Evolutionary conservation across 2,888 invertebrate species (phyloP), one percentile per base, ranked within the genome.

Genomic region (Tetragonula carbonaria): DNA sequence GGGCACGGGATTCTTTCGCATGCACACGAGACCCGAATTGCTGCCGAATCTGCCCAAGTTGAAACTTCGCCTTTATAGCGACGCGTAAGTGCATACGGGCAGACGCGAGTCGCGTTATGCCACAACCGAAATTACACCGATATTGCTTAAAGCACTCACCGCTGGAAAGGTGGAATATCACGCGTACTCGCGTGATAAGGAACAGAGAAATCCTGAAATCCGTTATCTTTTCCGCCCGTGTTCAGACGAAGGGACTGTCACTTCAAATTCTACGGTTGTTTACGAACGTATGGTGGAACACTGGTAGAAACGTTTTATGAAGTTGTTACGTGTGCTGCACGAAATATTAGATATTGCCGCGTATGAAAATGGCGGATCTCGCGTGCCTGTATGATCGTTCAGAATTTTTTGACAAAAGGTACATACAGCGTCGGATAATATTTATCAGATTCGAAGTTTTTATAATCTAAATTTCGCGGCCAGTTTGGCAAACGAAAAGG

Each of bases 1-100:
- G 90, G 91, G 90, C 90, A 91, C 16, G 16, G 90, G 57, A 81
- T 82, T 65, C 63, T 71, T 80, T 73, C 77, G 80, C 83, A 70
- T 74, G 66, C 77, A 77, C 74, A 66, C 78, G 16, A 50, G 21
- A 21, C 6, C 33, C 28, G 62, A 53, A 23, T 33, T 16, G 38
- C n/a, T 18, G 51, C 21, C 53, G 70, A 71, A 78, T 78, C 45
- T 14, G 18, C n/a, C 55, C 0, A 11, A 4, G 8, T 21, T 0
- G 53, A 28, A 23, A 21, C n/a, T 21, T 66, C 8, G 38, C 38
- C 16, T 53, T n/a, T 33, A 21, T 2, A 45, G 8, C 14, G 13
- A 14, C 18, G 0, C 23, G n/a, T 21, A 45, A 18, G 18, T 18
- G 45, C 16, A 18, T 23, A 23, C 45, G 18, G 38, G 45, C 1